Base-by-base conservation (phyloP, 2,113 vertebrate genomes). In the Anthoscopus minutus region DNA sequence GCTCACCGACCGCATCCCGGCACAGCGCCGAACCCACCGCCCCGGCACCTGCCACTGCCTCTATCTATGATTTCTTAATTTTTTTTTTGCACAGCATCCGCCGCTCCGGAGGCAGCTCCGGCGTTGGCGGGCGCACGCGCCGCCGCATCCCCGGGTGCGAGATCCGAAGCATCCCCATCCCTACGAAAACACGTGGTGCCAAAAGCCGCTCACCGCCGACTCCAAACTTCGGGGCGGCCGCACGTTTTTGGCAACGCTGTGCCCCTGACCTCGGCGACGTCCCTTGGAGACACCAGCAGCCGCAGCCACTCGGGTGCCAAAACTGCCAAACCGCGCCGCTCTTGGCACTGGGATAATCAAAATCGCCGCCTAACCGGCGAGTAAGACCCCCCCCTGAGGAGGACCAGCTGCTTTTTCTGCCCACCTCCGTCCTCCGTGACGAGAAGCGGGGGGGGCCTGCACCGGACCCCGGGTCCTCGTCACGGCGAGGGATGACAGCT, bases 311-410 rank as follows among this genome's bases (percentile, higher is more conserved):
- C 6, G 7, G 76, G 7, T 23, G 37, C 37, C 47, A 18, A 28
- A 64, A 14, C 1, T 3, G 2, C 76, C 66, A 3, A 72, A 64
- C n/a, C 73, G 2, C 10, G 1, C 28, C 4, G 21, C 35, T 54
- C 66, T 2, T 0, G 18, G 69, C 38, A 5, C 40, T 0, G 22
- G 28, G 47, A n/a, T 3, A 2, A 51, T 60, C 87, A 44, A 9
- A 61, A 48, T 1, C n/a, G 1, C 28, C 4, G 0, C n/a, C 18
- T 15, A 7, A 42, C 8, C 10, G 71, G 50, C 0, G 0, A 18
- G 15, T 1, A 45, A 47, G 45, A 24, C 15, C 15, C 54, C 42
- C 42, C 25, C 13, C 8, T 2, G 6, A 25, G 24, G 53, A 9
- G 82, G 15, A 54, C 25, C 4, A 42, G 51, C 23, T 0, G 15